Evolutionary conservation across 2,113 vertebrate genomes (phyloP).

Genomic region (Bettongia penicillata): DNA sequence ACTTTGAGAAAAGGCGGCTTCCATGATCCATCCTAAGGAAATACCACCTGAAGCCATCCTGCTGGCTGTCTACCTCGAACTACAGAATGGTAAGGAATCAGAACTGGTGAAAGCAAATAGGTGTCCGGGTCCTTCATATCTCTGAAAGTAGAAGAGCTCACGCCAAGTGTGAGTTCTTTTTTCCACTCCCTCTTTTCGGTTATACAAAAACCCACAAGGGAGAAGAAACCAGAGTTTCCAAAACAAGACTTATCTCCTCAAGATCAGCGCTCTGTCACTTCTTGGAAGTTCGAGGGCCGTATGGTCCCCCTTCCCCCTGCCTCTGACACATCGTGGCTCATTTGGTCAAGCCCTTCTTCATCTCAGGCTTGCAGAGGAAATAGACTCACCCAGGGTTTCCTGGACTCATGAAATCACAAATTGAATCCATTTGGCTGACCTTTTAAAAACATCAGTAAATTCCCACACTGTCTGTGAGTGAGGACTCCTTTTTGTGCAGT

Average conservation of each 20-base stretch:
- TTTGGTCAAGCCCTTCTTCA: background rate
- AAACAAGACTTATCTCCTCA: too few species aligned
- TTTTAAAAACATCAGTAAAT: background rate
- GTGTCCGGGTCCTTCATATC: too few species aligned
- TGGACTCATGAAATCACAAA: background rate
- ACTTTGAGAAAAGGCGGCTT: slow-evolving; percentile 90
- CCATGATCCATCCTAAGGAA: slow-evolving; percentile 95
- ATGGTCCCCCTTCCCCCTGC: too few species aligned
- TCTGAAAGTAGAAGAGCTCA: background rate
- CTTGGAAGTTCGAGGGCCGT: too few species aligned
- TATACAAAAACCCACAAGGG: too few species aligned
- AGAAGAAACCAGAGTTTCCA: background rate
- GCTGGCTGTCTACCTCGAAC: slow-evolving; percentile 95
- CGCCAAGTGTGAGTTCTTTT: background rate
- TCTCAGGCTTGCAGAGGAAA: background rate
- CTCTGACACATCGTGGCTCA: background rate
- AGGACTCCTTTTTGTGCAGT: background rate
- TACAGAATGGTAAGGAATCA: slow-evolving; percentile 92
- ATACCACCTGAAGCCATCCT: slow-evolving; percentile 98
- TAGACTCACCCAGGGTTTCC: background rate
- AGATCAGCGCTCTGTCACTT: too few species aligned
- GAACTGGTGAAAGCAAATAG: background rate
- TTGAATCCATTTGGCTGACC: background rate
- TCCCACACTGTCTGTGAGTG: background rate
- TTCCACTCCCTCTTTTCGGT: too few species aligned